Conservation (phyloP, 2,888 invertebrate genomes). For the Oscheius sp. region DNA sequence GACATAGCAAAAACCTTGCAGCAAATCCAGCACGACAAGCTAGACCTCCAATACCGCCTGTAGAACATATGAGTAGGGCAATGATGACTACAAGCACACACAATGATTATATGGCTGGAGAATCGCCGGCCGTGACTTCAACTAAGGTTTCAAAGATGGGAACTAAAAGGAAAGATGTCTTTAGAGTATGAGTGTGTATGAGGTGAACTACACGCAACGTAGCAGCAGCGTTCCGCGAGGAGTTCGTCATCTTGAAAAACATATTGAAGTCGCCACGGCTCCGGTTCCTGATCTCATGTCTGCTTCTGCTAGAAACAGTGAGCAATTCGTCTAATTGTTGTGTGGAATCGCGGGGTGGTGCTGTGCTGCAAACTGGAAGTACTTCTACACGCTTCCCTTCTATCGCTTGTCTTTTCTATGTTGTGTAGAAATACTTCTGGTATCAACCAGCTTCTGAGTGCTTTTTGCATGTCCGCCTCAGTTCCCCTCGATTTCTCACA, state of each 20-base stretch:
- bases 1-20: not conserved
- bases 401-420: not conserved
- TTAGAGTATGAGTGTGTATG: slow-evolving; percentile 47
- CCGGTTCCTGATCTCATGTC: slow-evolving; percentile 16
- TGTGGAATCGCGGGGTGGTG: slow-evolving; percentile 26
- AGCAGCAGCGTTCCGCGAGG: slow-evolving; percentile 59
- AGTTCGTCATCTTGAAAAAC: slow-evolving; percentile 55
- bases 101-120: slow-evolving; percentile 11
- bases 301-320: slow-evolving; percentile 11
- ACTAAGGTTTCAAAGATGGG: slow-evolving; percentile 16
- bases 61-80: slow-evolving; percentile 33
- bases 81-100: slow-evolving; percentile 36
- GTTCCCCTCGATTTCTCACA: slow-evolving; percentile 31
- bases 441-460: slow-evolving; percentile 25
- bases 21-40: slow-evolving; percentile 35
- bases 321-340: not conserved
- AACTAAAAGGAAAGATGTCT: not conserved
- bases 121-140: slow-evolving; percentile 7
- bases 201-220: slow-evolving; percentile 58
- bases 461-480: slow-evolving; percentile 30
- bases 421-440: slow-evolving; percentile 1
- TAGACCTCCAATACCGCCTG: slow-evolving; percentile 42
- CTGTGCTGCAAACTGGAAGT: slow-evolving; percentile 21
- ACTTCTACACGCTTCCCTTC: slow-evolving; percentile 14
- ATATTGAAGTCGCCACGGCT: slow-evolving; percentile 45